phyloP scores from a whole-genome alignment of 2,797 vertebrate species.

The Odontamblyopus rebecca region DNA sequence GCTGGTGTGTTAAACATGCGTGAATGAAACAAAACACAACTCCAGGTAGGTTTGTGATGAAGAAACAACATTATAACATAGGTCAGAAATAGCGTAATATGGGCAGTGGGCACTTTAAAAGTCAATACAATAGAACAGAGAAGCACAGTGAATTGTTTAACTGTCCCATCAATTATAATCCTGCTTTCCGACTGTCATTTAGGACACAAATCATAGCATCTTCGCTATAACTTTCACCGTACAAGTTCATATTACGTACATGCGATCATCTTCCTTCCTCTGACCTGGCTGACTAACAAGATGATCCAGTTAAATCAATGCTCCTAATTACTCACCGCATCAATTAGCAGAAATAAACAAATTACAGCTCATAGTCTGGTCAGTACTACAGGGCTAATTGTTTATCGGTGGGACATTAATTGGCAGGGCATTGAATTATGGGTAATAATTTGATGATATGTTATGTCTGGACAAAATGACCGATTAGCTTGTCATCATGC shows the following conservation, averaged over 20 bases:
- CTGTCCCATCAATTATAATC: neutral
- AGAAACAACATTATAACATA: too few relatives aligned
- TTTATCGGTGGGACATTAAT: conserved; percentile 37
- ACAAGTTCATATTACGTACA: neutral
- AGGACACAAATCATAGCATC: neutral
- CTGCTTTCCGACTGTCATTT: neutral
- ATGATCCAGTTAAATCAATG: conserved; percentile 45
- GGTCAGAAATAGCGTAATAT: too few relatives aligned
- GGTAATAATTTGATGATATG: conserved; percentile 39
- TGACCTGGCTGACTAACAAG: conserved; percentile 26
- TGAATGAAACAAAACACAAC: too few relatives aligned
- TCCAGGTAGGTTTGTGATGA: too few relatives aligned
- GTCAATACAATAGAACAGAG: neutral
- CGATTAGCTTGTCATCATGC: neutral
- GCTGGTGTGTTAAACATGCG: too few relatives aligned
- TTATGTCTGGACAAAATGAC: conserved; percentile 10
- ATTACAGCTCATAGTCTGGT: conserved; percentile 49
- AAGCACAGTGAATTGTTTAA: neutral
- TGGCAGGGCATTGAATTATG: conserved; percentile 28
- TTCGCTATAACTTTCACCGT: neutral
- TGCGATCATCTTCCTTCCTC: conserved; percentile 48
- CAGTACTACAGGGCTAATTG: conserved; percentile 30
- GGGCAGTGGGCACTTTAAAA: too few relatives aligned
- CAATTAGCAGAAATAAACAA: conserved; percentile 38
- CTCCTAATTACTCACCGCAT: conserved; percentile 50